These are phyloP conservation scores for Tylochromis polylepis DNA, from an alignment of 2,113 vertebrate species.

Conservation along the genomic window DNA sequence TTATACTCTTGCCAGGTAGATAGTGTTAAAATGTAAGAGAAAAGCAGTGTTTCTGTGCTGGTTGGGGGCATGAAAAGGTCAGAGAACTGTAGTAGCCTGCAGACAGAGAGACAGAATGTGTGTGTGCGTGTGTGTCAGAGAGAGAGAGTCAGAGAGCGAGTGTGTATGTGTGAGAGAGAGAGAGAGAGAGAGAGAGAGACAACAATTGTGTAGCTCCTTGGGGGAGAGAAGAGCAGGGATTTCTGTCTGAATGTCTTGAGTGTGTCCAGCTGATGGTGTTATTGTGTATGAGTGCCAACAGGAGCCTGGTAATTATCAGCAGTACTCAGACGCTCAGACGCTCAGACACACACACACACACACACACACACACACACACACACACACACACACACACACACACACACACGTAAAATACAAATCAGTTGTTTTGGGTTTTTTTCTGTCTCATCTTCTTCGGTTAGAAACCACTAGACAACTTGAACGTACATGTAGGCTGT, in stretches of 20 bases:
- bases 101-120: constrained; percentile 7
- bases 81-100: not conserved
- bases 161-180: not conserved
- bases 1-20: not conserved
- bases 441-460: not conserved
- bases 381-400: not conserved
- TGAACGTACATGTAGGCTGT: not conserved
- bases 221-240: constrained; percentile 23
- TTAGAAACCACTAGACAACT: not conserved
- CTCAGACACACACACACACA: not conserved
- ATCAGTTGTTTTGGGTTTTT: not conserved
- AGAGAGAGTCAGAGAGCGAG: not conserved
- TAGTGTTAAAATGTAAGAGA: not conserved
- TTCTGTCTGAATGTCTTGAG: constrained; percentile 46
- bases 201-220: constrained; percentile 28
- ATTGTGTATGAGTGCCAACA: constrained; percentile 40
- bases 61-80: constrained; percentile 20
- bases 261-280: constrained; percentile 48
- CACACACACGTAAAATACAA: not conserved
- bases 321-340: constrained; percentile 14
- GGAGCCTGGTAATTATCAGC: constrained; percentile 52
- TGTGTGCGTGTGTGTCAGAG: not conserved
- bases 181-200: not conserved
- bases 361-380: not conserved
- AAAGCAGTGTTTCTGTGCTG: not conserved